Conservation (phyloP, 2,888 invertebrate species). For the Alsophila aescularia region DNA sequence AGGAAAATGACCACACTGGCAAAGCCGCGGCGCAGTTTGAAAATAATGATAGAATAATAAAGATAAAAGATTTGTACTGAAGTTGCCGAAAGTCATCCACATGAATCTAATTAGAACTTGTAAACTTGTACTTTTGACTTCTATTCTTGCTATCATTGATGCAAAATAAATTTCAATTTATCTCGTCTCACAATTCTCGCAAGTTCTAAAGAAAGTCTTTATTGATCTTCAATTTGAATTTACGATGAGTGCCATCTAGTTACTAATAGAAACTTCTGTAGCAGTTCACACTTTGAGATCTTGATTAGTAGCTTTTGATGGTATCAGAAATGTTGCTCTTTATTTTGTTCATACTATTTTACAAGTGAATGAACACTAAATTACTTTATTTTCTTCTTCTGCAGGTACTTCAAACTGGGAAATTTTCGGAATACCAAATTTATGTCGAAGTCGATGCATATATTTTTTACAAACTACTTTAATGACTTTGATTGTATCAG, state of each 20-base stretch:
- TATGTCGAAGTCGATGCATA: too few relatives aligned
- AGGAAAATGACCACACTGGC: too few relatives aligned
- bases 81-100: too few relatives aligned
- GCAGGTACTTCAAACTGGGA: too few relatives aligned
- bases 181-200: slow-evolving; percentile 7
- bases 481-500: too few relatives aligned
- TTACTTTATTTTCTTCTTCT: too few relatives aligned
- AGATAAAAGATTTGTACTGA: too few relatives aligned
- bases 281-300: slow-evolving; percentile 20
- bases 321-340: neutral
- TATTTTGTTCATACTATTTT: neutral
- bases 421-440: too few relatives aligned
- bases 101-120: neutral
- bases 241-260: slow-evolving; percentile 13
- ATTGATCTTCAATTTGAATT: slow-evolving; percentile 29
- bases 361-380: too few relatives aligned
- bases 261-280: slow-evolving; percentile 21
- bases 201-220: slow-evolving; percentile 24
- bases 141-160: slow-evolving; percentile 10
- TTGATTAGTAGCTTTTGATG: slow-evolving; percentile 31
- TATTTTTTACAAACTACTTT: too few relatives aligned
- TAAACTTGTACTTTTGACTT: slow-evolving; percentile 11
- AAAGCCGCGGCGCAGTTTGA: too few relatives aligned
- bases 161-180: slow-evolving; percentile 20
- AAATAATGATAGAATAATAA: too few relatives aligned